Conservation (phyloP, 1,140 invertebrate species). For the Anthonomus grandis region DNA sequence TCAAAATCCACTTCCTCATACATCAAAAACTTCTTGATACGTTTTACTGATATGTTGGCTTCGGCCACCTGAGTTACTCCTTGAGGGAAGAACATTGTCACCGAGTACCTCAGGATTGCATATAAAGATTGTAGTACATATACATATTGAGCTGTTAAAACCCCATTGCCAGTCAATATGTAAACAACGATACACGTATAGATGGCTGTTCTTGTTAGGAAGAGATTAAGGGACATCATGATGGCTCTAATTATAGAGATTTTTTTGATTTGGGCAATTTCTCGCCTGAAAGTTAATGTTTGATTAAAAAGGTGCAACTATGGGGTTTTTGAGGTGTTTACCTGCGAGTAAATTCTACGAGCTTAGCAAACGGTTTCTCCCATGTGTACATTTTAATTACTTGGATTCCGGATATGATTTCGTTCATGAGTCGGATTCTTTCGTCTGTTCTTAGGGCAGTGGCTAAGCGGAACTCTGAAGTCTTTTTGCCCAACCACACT, state of each 20-base stretch:
- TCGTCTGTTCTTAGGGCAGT: constrained; percentile 64
- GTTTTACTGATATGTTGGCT: constrained; percentile 61
- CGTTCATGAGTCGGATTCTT: constrained; percentile 69
- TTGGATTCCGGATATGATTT: constrained; percentile 73
- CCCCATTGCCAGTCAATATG: constrained; percentile 61
- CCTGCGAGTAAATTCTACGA: constrained; percentile 40
- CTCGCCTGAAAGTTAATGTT: constrained; percentile 37
- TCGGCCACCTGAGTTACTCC: constrained; percentile 59
- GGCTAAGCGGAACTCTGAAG: constrained; percentile 53
- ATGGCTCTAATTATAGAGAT: constrained; percentile 63
- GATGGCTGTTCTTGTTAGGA: constrained; percentile 68
- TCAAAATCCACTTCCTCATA: constrained; percentile 30
- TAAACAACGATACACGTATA: constrained; percentile 74
- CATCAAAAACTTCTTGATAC: constrained; percentile 60
- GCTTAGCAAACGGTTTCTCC: constrained; percentile 62
- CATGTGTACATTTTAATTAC: constrained; percentile 86
- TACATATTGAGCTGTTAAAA: constrained; percentile 71
- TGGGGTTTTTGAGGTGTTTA: constrained; percentile 38
- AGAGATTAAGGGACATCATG: constrained; percentile 68
- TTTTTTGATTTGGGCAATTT: constrained; percentile 38
- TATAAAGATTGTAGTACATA: constrained; percentile 69
- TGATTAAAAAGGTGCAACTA: too few relatives aligned
- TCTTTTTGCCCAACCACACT: constrained; percentile 50
- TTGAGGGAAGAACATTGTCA: constrained; percentile 70
- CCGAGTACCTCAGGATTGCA: constrained; percentile 65